Evolutionary conservation across 2,113 vertebrate genomes (phyloP).

Genomic region (Pelecanoides urinatrix): DNA sequence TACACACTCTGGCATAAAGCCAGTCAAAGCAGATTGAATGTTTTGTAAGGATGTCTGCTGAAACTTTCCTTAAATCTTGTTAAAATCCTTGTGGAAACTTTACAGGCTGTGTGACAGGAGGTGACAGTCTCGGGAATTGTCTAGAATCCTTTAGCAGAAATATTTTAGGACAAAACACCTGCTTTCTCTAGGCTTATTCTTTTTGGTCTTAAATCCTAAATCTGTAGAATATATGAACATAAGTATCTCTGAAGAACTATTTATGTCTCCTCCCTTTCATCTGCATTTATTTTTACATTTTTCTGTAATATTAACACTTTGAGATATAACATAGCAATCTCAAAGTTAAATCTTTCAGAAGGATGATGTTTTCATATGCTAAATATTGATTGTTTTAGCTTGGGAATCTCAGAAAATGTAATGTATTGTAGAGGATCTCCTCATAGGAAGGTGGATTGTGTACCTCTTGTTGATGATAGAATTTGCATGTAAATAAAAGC

Average conservation of each 20-base stretch:
- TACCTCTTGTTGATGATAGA: not conserved
- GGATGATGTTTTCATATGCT: not conserved
- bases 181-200: not conserved
- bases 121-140: not conserved
- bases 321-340: not conserved
- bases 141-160: not conserved
- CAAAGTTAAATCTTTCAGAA: not conserved
- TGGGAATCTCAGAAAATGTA: not conserved
- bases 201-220: not conserved
- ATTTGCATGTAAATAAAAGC: not conserved
- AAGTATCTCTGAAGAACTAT: not conserved
- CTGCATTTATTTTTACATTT: not conserved
- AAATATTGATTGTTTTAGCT: not conserved
- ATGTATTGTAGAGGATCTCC: not conserved
- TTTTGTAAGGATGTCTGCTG: not conserved
- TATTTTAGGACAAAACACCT: not conserved
- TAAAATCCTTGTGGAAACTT: not conserved
- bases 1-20: not conserved
- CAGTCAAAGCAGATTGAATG: not conserved
- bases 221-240: not conserved
- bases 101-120: not conserved
- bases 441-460: not conserved
- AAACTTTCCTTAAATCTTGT: not conserved
- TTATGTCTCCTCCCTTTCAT: not conserved
- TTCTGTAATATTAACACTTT: not conserved